Evolutionary conservation across 2,113 vertebrate species (phyloP), one percentile per base, ranked within the genome.

Genomic region (Microcebus lehilahytsara): DNA sequence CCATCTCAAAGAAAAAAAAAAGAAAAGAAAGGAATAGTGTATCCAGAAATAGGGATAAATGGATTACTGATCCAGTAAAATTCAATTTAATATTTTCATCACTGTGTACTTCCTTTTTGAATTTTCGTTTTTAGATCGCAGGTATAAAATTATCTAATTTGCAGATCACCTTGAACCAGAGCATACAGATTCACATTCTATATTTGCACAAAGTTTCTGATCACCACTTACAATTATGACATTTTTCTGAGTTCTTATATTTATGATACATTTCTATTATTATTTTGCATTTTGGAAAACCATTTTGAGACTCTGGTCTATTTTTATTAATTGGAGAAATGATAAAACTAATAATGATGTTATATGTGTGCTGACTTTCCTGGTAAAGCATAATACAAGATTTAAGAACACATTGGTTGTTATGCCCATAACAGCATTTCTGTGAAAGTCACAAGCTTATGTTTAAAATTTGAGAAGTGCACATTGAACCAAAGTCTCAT

Each of bases 311-410:
- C n/a, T 81, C 49, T 58, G 22, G 42, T 64, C 37, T 37, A n/a
- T 85, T 95, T 94, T 89, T 92, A 64, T 79, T 30, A 87, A 8
- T 46, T 92, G 79, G 23, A 92, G n/a, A 89, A 72, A 75, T 92
- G 77, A 25, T 85, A 60, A 53, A 92, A 77, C 13, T 34, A 77
- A 34, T 9, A 58, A 23, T 69, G 86, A 34, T 34, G 12, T 86
- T 67, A 49, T 22, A 40, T 64, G 30, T 78, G 30, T 71, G 49
- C 42, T 72, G 10, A 85, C 34, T 67, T 11, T 17, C 51, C 46
- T 89, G 34, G 23, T 30, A 74, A 91, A 62, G 25, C n/a, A 84
- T 60, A 53, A 12, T 56, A 10, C 7, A 74, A 78, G 25, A 23
- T 74, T 62, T 91, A n/a, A 56, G 69, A 93, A 81, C 66, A 42